Evolutionary conservation across 2,113 vertebrate species (phyloP).

Genomic region (Poeciliopsis retropinna): DNA sequence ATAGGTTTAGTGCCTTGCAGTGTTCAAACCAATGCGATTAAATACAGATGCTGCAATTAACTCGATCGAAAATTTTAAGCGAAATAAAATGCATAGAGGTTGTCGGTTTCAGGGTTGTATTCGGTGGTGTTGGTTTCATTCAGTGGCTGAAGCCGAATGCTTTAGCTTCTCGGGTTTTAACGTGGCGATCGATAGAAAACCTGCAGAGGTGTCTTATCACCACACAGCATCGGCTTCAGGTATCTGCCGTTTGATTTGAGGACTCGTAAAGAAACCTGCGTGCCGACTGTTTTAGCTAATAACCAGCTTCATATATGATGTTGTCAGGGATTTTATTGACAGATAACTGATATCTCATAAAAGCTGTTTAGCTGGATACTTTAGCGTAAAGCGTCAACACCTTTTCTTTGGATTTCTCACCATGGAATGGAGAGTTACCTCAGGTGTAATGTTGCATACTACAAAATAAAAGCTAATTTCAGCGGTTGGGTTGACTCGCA

Average conservation of each 20-base stretch:
- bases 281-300: too few relatives aligned
- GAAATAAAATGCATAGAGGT: background rate
- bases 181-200: background rate
- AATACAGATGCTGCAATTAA: too few relatives aligned
- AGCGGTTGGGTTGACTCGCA: background rate
- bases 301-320: background rate
- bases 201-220: too few relatives aligned
- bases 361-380: conserved; percentile 55
- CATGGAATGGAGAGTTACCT: conserved; percentile 15
- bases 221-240: background rate
- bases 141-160: background rate
- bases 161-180: background rate
- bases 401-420: conserved; percentile 39
- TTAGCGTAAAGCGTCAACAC: conserved; percentile 44
- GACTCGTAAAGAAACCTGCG: background rate
- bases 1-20: too few relatives aligned
- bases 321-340: conserved; percentile 26
- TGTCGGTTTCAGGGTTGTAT: background rate
- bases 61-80: background rate
- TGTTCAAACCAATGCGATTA: too few relatives aligned
- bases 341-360: conserved; percentile 56
- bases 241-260: background rate
- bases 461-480: conserved; percentile 11
- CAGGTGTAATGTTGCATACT: too few relatives aligned
- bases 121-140: background rate